Evolutionary conservation across 2,113 vertebrate genomes (phyloP), one percentile per base, ranked within the genome.

Genomic region (Picathartes gymnocephalus): DNA sequence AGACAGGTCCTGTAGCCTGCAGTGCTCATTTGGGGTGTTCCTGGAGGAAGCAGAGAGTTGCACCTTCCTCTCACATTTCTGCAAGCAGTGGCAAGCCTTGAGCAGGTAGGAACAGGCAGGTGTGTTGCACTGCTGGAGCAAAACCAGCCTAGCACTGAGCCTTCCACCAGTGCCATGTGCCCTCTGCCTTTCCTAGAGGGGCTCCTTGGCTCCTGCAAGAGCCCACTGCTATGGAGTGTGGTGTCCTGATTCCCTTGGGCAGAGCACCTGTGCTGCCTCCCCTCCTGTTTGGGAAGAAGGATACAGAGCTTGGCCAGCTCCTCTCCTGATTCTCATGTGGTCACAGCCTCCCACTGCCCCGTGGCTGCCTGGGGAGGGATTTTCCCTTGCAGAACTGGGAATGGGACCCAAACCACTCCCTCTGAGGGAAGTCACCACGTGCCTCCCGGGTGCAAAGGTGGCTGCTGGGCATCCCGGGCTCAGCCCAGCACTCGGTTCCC

Each of bases 1-100:
- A 70, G 60, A 39, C 50, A 50, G 20, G 11, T 47, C 56, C 39
- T 70, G 12, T 25, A 31, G n/a, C 51, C 47, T 6, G 0, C 0
- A 4, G 21, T 0, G 2, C 33, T 68, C 1, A 0, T 50, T 70
- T 50, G 11, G 4, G 14, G 8, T 0, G 1, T 62, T 73, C 39
- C 60, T 70, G 40, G 39, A 58, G 35, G 35, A 64, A 72, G 30
- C 4, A 1, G 15, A 60, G 39, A 30, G 42, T 44, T 90, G 35
- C 0, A 7, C 23, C 57, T 77, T 18, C 40, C 69, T 90, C 24
- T 58, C 24, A 13, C 4, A 24, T 58, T 85, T 54, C 57, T 64
- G 33, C 11, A 13, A 18, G 31, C 1, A 7, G 22, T 5, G 6
- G 44, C 17, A 73, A 61, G 23, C 42, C 42, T 45, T 25, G 30